A percentile compares a stretch with the other conserved stretches of the same genome.
Evolutionary conservation across 2,888 invertebrate species (phyloP).

Genomic region (Drosophila monieri): DNA sequence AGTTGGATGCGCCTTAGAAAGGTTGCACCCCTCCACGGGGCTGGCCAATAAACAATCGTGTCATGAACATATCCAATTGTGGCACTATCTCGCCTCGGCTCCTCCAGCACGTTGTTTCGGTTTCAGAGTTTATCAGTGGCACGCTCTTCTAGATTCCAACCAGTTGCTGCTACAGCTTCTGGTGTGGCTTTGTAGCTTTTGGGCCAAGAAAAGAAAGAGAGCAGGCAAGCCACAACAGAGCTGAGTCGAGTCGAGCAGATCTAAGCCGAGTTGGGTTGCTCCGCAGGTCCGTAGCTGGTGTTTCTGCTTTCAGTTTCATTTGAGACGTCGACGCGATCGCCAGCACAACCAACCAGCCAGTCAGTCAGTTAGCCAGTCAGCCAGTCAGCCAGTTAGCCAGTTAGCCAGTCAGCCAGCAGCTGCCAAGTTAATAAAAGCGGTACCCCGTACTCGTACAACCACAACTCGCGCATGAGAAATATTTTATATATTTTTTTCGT

Average conservation of each 20-base stretch:
- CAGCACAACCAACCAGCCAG: slow-evolving; percentile 55
- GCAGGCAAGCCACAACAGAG: slow-evolving; percentile 21
- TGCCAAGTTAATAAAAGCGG: slow-evolving; percentile 24
- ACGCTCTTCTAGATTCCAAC: slow-evolving; percentile 70
- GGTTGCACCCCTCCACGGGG: slow-evolving; percentile 28
- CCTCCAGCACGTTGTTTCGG: slow-evolving; percentile 67
- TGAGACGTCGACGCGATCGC: slow-evolving; percentile 81
- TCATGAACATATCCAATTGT: slow-evolving; percentile 47
- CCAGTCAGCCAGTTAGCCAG: no score
- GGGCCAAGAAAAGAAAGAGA: slow-evolving; percentile 8
- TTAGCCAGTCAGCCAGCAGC: not conserved
- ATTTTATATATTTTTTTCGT: slow-evolving; percentile 28
- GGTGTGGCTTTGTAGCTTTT: slow-evolving; percentile 10
- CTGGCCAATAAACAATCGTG: slow-evolving; percentile 41
- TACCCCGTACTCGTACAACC: slow-evolving; percentile 18
- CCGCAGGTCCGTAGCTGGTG: slow-evolving; percentile 59
- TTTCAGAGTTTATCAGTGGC: slow-evolving; percentile 64
- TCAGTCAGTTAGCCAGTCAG: not conserved
- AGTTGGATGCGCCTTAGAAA: slow-evolving; percentile 4
- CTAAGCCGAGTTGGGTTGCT: slow-evolving; percentile 32
- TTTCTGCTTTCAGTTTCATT: slow-evolving; percentile 84
- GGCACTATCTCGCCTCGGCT: slow-evolving; percentile 41
- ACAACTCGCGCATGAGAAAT: slow-evolving; percentile 33
- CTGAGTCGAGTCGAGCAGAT: slow-evolving; percentile 33
- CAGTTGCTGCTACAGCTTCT: slow-evolving; percentile 16